phyloP scores from a whole-genome alignment of 37 sponge, comb jelly and placozoan genomes.

The Oscarella lobularis region DNA sequence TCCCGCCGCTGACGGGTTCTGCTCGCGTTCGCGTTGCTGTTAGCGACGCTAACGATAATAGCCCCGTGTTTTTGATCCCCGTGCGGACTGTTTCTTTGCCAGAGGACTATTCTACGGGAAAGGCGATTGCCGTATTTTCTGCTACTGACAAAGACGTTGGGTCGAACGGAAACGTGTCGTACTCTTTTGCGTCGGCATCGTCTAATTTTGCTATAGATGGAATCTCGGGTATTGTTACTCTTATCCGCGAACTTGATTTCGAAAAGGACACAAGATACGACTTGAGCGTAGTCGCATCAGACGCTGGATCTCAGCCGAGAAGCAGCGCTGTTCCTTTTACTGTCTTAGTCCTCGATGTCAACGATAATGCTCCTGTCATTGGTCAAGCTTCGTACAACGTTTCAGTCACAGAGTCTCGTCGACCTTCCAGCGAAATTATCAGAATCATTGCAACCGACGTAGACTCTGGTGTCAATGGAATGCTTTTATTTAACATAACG shows the following conservation, averaged over 20 bases:
- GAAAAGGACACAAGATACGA: slow-evolving; percentile 22
- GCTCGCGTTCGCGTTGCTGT: not conserved
- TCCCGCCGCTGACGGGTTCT: not conserved
- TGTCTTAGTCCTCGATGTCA: slow-evolving; percentile 38
- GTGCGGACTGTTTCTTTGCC: slow-evolving; percentile 8
- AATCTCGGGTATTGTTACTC: slow-evolving; percentile 23
- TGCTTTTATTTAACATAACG: slow-evolving; percentile 6
- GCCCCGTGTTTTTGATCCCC: not conserved
- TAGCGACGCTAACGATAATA: slow-evolving; percentile 3
- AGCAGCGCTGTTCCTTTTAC: slow-evolving; percentile 15
- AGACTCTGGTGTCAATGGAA: slow-evolving; percentile 33
- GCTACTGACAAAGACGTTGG: slow-evolving; percentile 44
- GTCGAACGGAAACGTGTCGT: slow-evolving; percentile 23
- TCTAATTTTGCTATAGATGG: too few species aligned
- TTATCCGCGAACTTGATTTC: slow-evolving; percentile 18
- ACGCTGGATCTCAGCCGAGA: slow-evolving; percentile 26
- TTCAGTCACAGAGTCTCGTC: not conserved
- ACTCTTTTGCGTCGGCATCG: slow-evolving; percentile 8
- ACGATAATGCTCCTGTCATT: slow-evolving; percentile 57
- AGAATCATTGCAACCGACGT: slow-evolving; percentile 13
- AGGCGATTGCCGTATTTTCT: slow-evolving; percentile 8
- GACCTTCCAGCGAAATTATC: not conserved
- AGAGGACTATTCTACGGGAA: slow-evolving; percentile 12
- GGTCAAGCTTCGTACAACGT: not conserved
- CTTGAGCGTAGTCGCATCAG: slow-evolving; percentile 29